Percentiles rank a stretch among this genome's conserved stretches.
Conservation (phyloP, 1,140 invertebrate genomes). For the Hermetia illucens region DNA sequence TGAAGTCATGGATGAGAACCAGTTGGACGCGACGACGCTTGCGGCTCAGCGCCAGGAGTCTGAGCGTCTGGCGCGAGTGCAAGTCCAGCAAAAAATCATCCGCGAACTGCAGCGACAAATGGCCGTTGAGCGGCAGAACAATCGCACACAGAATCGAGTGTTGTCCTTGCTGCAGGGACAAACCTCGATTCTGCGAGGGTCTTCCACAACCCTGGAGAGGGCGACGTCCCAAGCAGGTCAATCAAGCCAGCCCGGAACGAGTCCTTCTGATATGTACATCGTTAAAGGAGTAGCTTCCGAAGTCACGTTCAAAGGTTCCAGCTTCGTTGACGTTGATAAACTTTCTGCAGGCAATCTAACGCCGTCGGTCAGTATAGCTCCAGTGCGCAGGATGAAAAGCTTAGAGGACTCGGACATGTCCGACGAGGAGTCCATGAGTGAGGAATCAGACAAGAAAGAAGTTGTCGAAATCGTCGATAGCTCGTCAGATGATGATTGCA, state of each 20-base stretch:
- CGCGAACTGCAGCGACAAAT: constrained; percentile 40
- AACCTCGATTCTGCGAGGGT: constrained; percentile 8
- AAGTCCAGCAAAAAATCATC: constrained; percentile 67
- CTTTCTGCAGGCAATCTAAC: constrained; percentile 28
- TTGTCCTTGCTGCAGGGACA: constrained; percentile 54
- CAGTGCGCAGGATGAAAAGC: constrained; percentile 17
- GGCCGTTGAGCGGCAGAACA: constrained; percentile 28
- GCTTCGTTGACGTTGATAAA: constrained; percentile 9
- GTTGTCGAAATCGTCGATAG: constrained; percentile 52
- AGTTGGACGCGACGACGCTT: constrained; percentile 82
- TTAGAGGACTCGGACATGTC: background rate
- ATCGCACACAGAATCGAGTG: constrained; percentile 49
- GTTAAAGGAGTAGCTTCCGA: background rate
- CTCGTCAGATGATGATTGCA: constrained; percentile 61
- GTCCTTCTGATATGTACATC: background rate
- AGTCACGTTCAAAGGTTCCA: background rate
- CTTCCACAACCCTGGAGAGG: background rate
- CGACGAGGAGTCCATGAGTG: constrained; percentile 15
- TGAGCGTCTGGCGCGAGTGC: constrained; percentile 68
- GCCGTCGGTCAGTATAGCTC: constrained; percentile 38
- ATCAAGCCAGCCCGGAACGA: no score
- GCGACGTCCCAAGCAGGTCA: no score
- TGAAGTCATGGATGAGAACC: constrained; percentile 83
- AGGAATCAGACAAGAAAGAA: constrained; percentile 32
- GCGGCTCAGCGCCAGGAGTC: constrained; percentile 84